Evolutionary conservation across 1,140 invertebrate genomes (phyloP).

Genomic region (Andricus grossulariae): DNA sequence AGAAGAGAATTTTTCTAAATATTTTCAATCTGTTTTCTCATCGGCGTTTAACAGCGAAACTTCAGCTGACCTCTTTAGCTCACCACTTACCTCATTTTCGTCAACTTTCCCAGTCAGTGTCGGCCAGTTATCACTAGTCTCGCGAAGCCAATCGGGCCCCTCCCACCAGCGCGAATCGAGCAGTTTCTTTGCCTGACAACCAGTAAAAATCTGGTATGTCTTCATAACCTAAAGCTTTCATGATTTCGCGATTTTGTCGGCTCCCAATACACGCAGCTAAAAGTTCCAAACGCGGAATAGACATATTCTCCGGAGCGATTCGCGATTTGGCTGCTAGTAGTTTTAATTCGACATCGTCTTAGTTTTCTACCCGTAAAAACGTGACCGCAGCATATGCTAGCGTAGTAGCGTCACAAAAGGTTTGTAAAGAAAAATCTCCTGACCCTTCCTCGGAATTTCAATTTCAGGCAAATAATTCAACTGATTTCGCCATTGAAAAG

Average conservation of each 20-base stretch:
- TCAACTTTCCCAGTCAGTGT: constrained; percentile 18
- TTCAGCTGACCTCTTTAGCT: constrained; percentile 42
- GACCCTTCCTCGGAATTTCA: constrained; percentile 24
- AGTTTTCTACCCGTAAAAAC: background rate
- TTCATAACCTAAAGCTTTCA: constrained; percentile 35
- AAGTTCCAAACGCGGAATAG: constrained; percentile 64
- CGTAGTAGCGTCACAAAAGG: no score
- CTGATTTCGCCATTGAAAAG: constrained; percentile 46
- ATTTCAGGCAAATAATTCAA: constrained; percentile 32
- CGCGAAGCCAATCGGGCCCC: constrained; percentile 63
- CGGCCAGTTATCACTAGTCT: constrained; percentile 49
- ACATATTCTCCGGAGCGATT: constrained; percentile 60
- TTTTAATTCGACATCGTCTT: background rate
- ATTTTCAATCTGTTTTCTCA: no score
- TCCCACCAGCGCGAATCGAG: constrained; percentile 67
- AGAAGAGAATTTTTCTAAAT: constrained; percentile 45
- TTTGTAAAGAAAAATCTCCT: background rate
- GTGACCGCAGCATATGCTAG: background rate
- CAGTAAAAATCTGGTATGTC: constrained; percentile 40
- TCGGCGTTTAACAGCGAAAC: constrained; percentile 23
- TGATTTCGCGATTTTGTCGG: constrained; percentile 47
- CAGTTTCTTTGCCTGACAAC: constrained; percentile 59
- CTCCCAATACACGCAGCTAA: constrained; percentile 63
- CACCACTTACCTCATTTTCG: constrained; percentile 39
- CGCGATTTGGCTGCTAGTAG: constrained; percentile 59